Base-by-base conservation (phyloP, 2,797 vertebrate genomes). In the Geranospiza caerulescens region DNA sequence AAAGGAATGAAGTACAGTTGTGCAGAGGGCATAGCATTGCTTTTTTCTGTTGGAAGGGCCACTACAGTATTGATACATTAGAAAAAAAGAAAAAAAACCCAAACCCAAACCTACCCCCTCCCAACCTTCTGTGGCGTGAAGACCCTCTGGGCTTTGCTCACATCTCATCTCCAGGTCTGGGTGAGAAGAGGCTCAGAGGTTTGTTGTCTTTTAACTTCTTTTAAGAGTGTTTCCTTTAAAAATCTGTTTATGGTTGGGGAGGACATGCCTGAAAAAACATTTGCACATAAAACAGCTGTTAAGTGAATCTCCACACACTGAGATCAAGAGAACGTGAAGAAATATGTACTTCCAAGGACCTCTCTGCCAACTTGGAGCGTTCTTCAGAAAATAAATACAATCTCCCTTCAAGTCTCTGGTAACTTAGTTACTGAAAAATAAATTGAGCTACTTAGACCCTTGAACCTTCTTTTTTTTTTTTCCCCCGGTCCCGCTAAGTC, bases 201-300 rank as follows among this genome's bases (percentile, higher is more conserved):
- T 93, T 96, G 95, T 96, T 96, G 92, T 97, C 90, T 94, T 95
- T 97, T 95, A 87, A 90, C 86, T 94, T 93, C 90, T 96, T 98
- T 95, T 74, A 88, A 96, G 85, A 96, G 68, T 23, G 64, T 93
- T 95, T 96, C 95, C 96, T 97, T 96, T 95, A 97, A 98, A 98
- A 98, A 93, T 97, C 95, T 97, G 97, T 96, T 98, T 98, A 97
- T 97, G 96, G 96, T 97, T 96, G 93, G 97, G 97, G 98, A 99
- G 98, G 98, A 99, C 97, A 74, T 98, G 98, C 98, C 98, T 99
- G 98, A 99, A 99, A 99, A 98, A 99, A 98, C 98, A 95, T 97
- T 98, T 97, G 97, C 97, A 98, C 97, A 98, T 98, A 97, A 97
- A 99, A 98, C 98, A 98, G 98, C 98, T 98, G 98, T 97, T 98